A percentile compares a stretch with the other conserved stretches of the same genome.
Evolutionary conservation across 2,888 invertebrate genomes (phyloP).

Genomic region (Drosophila infuscata): DNA sequence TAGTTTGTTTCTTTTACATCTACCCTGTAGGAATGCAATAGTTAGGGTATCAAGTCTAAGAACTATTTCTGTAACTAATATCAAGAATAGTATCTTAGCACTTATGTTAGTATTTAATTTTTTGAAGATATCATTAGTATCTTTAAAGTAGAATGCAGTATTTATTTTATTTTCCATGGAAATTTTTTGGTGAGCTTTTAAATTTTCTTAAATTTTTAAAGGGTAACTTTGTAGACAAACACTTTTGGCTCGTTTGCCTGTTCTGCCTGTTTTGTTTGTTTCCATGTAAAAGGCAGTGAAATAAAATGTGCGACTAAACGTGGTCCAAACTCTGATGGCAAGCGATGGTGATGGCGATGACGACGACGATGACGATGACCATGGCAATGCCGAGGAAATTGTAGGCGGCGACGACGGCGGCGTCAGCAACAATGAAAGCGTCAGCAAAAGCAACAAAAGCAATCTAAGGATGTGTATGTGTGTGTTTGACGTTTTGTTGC

Average conservation of each 20-base stretch:
- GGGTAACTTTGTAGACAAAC: conserved; percentile 10
- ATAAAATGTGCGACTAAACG: conserved; percentile 70
- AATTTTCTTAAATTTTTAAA: not conserved
- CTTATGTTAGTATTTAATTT: not conserved
- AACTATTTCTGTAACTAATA: not conserved
- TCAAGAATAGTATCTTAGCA: not conserved
- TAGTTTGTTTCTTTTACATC: conserved; percentile 40
- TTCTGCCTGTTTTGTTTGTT: conserved; percentile 22
- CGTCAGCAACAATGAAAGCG: conserved; percentile 63
- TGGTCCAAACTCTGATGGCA: conserved; percentile 56
- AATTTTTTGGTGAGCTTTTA: not conserved
- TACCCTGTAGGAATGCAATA: conserved; percentile 24
- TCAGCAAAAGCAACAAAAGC: conserved; percentile 46
- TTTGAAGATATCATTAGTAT: not conserved
- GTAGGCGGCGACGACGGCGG: conserved; percentile 34
- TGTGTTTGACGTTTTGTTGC: conserved; percentile 59
- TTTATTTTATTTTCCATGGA: not conserved
- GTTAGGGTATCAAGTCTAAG: not conserved
- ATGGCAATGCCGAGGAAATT: conserved; percentile 55
- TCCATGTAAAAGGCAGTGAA: conserved; percentile 42
- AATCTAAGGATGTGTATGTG: conserved; percentile 22
- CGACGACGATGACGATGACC: conserved; percentile 52
- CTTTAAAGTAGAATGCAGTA: not conserved
- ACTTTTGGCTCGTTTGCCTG: not conserved
- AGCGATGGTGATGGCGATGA: conserved; percentile 43